Base-by-base conservation (phyloP, 2,888 invertebrate genomes). In the Choreutis nemorana region DNA sequence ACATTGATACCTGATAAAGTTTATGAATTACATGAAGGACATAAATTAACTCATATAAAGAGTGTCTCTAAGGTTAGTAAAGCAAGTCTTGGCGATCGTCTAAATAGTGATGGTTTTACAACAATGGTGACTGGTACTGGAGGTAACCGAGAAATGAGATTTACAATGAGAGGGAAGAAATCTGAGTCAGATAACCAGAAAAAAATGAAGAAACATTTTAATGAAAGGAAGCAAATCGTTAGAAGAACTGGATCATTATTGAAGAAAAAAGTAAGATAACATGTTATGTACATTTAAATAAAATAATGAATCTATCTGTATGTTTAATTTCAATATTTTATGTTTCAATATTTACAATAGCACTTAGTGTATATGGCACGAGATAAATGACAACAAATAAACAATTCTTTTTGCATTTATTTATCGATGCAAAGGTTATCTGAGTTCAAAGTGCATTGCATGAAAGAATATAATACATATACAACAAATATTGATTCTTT, bases 101-200 rank as follows among this genome's bases (percentile, higher is more conserved):
- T 94, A 13, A 60, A 77, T 28, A 81, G 72, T 37, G 87, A 89
- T 48, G 81, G 81, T 24, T 67, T 71, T 18, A 59, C 67, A 2
- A 73, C 51, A 29, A 65, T 48, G 58, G 82, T 46, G 59, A 75
- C 57, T 49, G 85, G 49, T 49, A 83, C 39, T 71, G 88, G 44
- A 68, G 88, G 92, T 23, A 91, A 88, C 55, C 81, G 86, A 29
- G 89, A 91, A 70, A 90, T 93, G 87, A 88, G 87, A 11, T 94
- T 92, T 48, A 80, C 81, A 3, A 81, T 87, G 45, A 71, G 79
- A 40, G 82, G 82, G 39, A 75, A 77, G 37, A 83, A 82, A 37
- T 63, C 72, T 9, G 77, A 83, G 35, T 70, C 67, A 1, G 80
- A 80, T 20, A 81, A 70, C 39, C 75, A 82, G 11, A 84, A 83